Base-by-base conservation (phyloP, 2,797 vertebrate genomes). In the Gallinago stenura region DNA sequence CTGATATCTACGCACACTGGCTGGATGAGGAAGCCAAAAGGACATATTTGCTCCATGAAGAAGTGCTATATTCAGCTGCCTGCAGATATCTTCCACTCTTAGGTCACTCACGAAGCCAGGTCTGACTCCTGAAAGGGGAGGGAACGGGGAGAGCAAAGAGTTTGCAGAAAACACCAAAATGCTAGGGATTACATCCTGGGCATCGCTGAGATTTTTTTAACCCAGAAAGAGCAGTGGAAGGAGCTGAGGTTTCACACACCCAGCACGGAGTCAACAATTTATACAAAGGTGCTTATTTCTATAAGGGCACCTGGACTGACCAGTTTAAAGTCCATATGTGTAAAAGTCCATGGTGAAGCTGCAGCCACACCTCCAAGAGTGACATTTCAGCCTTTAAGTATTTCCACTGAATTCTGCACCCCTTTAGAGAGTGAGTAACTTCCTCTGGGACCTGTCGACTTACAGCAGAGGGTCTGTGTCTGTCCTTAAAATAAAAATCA, bases 11-110 rank as follows among this genome's bases (percentile, higher is more conserved):
- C 0, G 0, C 70, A 62, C n/a, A 14, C 37, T 75, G 51, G 46
- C n/a, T 82, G 25, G 54, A 51, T 73, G 66, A 84, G 93, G 77
- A 93, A 79, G 81, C 80, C 94, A 89, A 72, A 93, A 93, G 43
- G 39, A 73, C 86, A 82, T 90, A 92, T 79, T 90, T 94, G 62
- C 87, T 66, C 43, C 22, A 5, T 58, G 51, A 96, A 84, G 83
- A 87, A 77, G 31, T 71, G 41, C 79, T 94, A 72, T 79, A 90
- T 82, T 90, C 65, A 89, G 86, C 70, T 58, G 10, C 60, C 66
- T 48, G 48, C 35, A 89, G 90, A 93, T 90, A 73, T 50, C 80
- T 92, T 66, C 58, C 31, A 39, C 91, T 90, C 85, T 57, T 61
- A 25, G 65, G 88, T 35, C 5, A 30, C 45, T 86, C 72, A 15